Evolutionary conservation across 2,113 vertebrate genomes (phyloP), one percentile per base, ranked within the genome.

Genomic region (Halichoerus grypus): DNA sequence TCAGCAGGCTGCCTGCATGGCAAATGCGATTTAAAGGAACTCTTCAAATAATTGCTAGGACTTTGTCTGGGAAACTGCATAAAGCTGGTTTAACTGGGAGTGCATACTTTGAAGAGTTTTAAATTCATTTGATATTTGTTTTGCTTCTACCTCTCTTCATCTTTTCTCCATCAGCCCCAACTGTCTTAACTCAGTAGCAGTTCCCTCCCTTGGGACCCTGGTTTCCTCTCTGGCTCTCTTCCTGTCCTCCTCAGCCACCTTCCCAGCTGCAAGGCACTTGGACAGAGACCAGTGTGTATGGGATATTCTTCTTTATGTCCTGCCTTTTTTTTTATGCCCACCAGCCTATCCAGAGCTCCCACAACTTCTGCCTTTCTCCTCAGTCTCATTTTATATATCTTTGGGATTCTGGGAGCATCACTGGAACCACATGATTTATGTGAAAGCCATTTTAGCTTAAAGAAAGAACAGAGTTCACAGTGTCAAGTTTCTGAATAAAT

Each of bases 401-500:
- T 92, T 74, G 65, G 86, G 80, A 86, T 93, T 88, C 76, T 86
- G 28, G 65, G 46, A 90, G 10, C 65, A 95, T 82, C 53, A 55
- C 18, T 72, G 49, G 19, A 83, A 36, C 69, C 61, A 96, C 42
- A 71, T 55, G 79, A 95, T 87, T 53, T 42, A 89, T 69, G 24
- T 74, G 53, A 93, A 96, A 96, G 57, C 4, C n/a, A 79, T 81
- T 97, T 93, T 85, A 95, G 61, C 51, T 93, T 89, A 79, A 92
- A 93, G 42, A 87, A 97, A 95, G 46, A 88, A 77, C 84, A 86
- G 24, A 26, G 88, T 59, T 95, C 57, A 79, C 31, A 65, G 33
- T 94, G 77, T 77, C 85, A 95, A 13, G 19, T 85, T 94, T 95
- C 79, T 83, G 77, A 97, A 95, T 96, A 97, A 88, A 88, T 85